Percentiles rank a stretch among this genome's conserved stretches.
phyloP scores from a whole-genome alignment of 2,797 vertebrate species.

The Chelonia mydas region DNA sequence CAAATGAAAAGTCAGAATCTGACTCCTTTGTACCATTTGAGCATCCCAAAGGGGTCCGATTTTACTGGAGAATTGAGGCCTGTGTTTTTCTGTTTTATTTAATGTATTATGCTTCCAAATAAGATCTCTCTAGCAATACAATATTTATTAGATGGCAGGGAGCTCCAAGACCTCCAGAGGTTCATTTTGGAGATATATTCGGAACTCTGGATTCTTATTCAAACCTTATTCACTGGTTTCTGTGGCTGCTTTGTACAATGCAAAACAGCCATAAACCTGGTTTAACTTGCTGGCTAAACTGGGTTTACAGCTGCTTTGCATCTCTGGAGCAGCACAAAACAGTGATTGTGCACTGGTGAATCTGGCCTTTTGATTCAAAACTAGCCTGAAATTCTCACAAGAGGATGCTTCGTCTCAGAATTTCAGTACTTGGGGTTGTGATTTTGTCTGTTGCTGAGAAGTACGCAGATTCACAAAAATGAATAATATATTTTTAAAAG shows the following conservation, averaged over 20 bases:
- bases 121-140: not conserved
- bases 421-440: not conserved
- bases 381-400: not conserved
- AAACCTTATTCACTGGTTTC: not conserved
- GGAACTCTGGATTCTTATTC: not conserved
- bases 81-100: not conserved
- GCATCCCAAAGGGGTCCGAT: too few relatives aligned
- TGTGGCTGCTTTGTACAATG: not conserved
- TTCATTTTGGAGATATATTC: not conserved
- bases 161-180: not conserved
- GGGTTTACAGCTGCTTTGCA: not conserved
- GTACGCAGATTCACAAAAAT: slow-evolving; percentile 6
- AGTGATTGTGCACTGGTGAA: not conserved
- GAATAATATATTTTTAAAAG: not conserved
- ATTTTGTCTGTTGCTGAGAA: not conserved
- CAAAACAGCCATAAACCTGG: not conserved
- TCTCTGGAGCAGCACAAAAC: not conserved
- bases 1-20: not conserved
- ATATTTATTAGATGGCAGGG: not conserved
- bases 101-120: not conserved
- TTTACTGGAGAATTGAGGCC: not conserved
- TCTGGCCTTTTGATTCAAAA: not conserved
- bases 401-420: not conserved
- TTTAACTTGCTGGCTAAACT: not conserved
- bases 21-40: not conserved